phyloP scores from a whole-genome alignment of 2,113 vertebrate species.

The Daphoenositta chrysoptera region DNA sequence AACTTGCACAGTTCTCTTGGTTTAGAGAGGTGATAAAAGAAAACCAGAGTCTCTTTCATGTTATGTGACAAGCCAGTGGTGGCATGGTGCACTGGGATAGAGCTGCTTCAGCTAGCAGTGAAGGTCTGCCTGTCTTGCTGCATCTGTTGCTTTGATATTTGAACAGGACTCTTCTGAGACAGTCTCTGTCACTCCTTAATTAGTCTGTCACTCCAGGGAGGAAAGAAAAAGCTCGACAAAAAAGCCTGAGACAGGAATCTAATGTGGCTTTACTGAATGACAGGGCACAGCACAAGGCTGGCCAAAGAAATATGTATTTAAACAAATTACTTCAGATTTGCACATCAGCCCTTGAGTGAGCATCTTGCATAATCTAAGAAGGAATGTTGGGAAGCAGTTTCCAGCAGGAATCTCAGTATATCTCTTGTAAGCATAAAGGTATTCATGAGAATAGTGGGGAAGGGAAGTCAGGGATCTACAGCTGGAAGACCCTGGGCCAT shows the following conservation, averaged over 20 bases:
- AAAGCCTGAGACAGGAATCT: not conserved
- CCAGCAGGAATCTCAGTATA: not conserved
- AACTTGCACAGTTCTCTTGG: not conserved
- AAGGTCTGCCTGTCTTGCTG: conserved; percentile 23
- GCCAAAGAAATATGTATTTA: conserved; percentile 2
- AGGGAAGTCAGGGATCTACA: not conserved
- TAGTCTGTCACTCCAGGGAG: conserved; percentile 38
- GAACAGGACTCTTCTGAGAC: conserved; percentile 42
- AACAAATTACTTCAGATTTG: conserved; percentile 1
- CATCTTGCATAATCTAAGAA: not conserved
- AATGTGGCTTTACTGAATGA: conserved; percentile 39
- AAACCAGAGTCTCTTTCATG: conserved; percentile 5
- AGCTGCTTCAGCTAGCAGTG: not conserved
- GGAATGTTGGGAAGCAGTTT: not conserved
- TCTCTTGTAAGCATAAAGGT: not conserved
- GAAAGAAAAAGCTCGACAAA: not conserved
- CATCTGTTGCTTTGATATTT: conserved; percentile 50
- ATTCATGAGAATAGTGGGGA: not conserved
- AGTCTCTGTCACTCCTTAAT: conserved; percentile 35
- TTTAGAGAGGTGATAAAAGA: conserved; percentile 34
- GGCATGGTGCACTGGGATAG: not conserved
- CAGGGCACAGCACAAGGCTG: not conserved
- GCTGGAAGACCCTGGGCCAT: not conserved
- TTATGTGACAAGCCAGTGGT: conserved; percentile 11
- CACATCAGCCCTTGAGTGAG: not conserved